Base-by-base conservation (phyloP, 2,797 vertebrate species). In the Aselliscus stoliczkanus region DNA sequence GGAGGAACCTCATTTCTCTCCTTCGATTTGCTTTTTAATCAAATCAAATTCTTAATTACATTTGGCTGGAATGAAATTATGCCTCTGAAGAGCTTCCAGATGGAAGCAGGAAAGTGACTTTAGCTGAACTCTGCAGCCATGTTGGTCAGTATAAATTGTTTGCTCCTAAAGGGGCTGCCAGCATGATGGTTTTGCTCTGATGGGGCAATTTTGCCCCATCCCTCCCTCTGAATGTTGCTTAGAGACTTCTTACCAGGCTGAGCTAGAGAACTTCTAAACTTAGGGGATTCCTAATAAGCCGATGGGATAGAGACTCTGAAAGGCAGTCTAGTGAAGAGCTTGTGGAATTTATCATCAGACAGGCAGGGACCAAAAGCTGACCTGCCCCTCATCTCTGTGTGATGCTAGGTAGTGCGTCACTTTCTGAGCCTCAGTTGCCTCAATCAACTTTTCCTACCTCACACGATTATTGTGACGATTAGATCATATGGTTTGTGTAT, bases 41-140 rank as follows among this genome's bases (percentile, higher is more conserved):
- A 97, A 96, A 97, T 98, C 95, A 97, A 84, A 98, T 96, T 97
- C 97, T 97, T 98, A 98, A 97, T 97, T 97, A 97, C 97, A 96
- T 97, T 98, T 97, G 93, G 91, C 94, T 95, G 77, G 96, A 97
- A 97, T 98, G 96, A 97, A 97, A 97, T 97, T 98, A 97, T 95
- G 95, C 90, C 88, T 96, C 95, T 96, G 97, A 98, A 97, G 97
- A 93, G 94, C 90, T 97, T 97, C 96, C 97, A 97, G 93, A 97
- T 97, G 96, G 93, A 97, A 76, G n/a, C 15, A 65, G 90, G 92
- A 88, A 91, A 95, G 90, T 37, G 92, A 88, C 95, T 96, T 73
- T 3, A 73, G 79, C 94, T 96, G 92, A 94, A 90, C 96, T 96
- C 92, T 21, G 52, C 15, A 90, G 82, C 90, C 81, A 64, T 95